Percentiles rank a stretch among this genome's conserved stretches.
phyloP scores from a whole-genome alignment of 1,140 invertebrate genomes.

The Caligus rogercresseyi region DNA sequence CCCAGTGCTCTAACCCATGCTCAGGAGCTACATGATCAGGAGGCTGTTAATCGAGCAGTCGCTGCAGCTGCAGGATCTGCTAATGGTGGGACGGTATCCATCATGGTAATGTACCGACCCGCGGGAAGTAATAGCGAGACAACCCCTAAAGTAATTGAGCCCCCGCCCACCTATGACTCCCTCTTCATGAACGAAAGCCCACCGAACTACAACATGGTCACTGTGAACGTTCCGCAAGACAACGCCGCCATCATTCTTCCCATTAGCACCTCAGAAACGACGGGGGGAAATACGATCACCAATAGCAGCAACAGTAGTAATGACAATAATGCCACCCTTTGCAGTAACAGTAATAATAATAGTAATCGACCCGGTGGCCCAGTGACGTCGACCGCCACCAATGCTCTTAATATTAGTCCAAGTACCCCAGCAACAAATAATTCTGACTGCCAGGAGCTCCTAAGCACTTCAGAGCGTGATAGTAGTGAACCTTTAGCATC shows the following conservation, averaged over 20 bases:
- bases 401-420: too few relatives aligned
- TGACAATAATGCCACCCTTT: too few relatives aligned
- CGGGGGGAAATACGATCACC: background rate
- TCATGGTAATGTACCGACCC: constrained; percentile 20
- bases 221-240: constrained; percentile 3
- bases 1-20: background rate
- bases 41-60: background rate
- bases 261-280: background rate
- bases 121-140: background rate
- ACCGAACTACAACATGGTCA: constrained; percentile 16
- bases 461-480: too few relatives aligned
- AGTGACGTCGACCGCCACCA: too few relatives aligned
- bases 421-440: too few relatives aligned
- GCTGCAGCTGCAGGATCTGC: background rate
- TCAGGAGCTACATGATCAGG: background rate
- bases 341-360: too few relatives aligned
- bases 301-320: too few relatives aligned
- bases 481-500: too few relatives aligned
- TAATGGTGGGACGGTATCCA: constrained; percentile 6
- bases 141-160: background rate
- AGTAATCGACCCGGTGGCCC: too few relatives aligned
- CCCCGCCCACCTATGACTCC: constrained; percentile 16
- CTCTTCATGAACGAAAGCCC: constrained; percentile 15
- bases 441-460: too few relatives aligned
- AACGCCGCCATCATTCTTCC: background rate